phyloP scores from a whole-genome alignment of 2,113 vertebrate genomes.

The Lepus americanus region DNA sequence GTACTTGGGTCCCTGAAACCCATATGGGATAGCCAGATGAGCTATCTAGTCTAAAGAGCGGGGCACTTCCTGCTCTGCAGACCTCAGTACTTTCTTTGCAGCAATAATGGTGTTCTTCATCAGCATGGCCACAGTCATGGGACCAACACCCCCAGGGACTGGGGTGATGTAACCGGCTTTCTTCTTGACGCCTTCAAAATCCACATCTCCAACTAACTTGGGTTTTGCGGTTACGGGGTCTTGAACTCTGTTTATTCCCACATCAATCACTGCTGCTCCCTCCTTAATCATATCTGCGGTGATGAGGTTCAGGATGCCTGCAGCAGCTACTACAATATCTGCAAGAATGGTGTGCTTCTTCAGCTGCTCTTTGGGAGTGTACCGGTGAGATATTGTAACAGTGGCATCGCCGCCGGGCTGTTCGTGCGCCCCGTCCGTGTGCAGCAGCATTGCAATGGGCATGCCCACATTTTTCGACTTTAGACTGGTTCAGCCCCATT shows the following conservation, averaged over 20 bases:
- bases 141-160: slow-evolving; percentile 96
- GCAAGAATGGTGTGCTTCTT: slow-evolving; percentile 95
- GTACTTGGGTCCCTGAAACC: too few species aligned
- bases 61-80: slow-evolving; percentile 88
- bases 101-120: slow-evolving; percentile 99
- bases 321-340: slow-evolving; percentile 96
- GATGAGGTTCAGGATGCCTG: slow-evolving; percentile 98
- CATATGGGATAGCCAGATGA: too few species aligned
- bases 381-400: slow-evolving; percentile 96
- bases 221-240: slow-evolving; percentile 93
- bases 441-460: too few species aligned
- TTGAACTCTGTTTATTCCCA: slow-evolving; percentile 95
- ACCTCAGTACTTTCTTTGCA: slow-evolving; percentile 93
- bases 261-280: slow-evolving; percentile 95
- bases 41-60: too few species aligned
- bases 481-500: too few species aligned
- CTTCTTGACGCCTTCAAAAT: slow-evolving; percentile 97
- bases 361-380: slow-evolving; percentile 97
- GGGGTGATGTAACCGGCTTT: slow-evolving; percentile 98
- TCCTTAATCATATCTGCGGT: slow-evolving; percentile 99
- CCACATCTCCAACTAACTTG: slow-evolving; percentile 96
- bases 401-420: slow-evolving; percentile 92
- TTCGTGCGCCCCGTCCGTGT: too few species aligned
- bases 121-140: slow-evolving; percentile 99
- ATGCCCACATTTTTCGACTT: too few species aligned